Conservation (phyloP, 2,113 vertebrate genomes). For the Prionailurus viverrinus region DNA sequence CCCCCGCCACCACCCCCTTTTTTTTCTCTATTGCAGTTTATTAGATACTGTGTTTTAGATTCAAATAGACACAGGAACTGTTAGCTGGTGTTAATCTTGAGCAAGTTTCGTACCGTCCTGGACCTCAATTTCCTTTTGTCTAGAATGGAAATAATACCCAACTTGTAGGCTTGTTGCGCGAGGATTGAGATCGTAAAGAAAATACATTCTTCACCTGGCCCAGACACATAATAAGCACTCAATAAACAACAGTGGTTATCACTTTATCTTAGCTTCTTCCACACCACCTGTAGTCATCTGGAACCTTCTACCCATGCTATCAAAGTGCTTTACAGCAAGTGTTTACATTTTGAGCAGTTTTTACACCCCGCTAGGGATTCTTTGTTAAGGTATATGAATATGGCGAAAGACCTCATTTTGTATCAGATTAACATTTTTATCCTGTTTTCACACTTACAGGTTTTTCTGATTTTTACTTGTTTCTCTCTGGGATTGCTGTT, state of each 20-base stretch:
- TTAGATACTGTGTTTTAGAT: background rate
- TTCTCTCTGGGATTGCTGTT: background rate
- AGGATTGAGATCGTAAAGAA: background rate
- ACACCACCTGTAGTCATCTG: background rate
- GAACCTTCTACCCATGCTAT: no score
- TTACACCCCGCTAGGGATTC: background rate
- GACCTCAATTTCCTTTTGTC: background rate
- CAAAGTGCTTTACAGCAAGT: background rate
- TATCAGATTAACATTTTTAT: background rate
- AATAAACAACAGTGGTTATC: background rate
- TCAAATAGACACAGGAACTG: no score
- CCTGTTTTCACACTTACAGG: background rate
- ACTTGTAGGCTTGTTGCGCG: background rate
- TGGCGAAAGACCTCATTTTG: background rate
- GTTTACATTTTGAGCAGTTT: background rate
- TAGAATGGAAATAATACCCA: background rate
- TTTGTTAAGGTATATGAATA: background rate
- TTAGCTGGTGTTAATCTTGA: background rate
- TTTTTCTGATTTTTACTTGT: background rate
- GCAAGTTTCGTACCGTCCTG: background rate
- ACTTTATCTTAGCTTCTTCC: background rate
- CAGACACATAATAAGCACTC: background rate
- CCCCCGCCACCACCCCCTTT: background rate
- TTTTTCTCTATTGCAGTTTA: fast-evolving
- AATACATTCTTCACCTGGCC: background rate